Conservation (phyloP, 2,888 invertebrate genomes). For the Monoplex corrugatus region DNA sequence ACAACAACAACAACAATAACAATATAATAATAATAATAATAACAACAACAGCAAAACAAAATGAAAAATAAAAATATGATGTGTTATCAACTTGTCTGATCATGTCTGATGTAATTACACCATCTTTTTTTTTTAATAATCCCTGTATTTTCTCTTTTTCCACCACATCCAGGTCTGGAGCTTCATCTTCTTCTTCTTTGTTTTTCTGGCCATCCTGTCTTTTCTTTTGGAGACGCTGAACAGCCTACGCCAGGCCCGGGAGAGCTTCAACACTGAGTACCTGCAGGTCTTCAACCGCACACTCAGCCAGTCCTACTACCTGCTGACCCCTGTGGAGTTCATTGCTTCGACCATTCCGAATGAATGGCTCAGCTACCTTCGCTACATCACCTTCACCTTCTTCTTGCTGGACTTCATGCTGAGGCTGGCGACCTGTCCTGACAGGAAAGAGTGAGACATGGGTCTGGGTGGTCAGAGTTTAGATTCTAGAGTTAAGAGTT, state of each 20-base stretch:
- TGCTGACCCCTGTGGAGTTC: background rate
- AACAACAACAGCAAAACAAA: too few species aligned
- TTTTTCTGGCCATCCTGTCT: background rate
- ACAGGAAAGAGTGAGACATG: background rate
- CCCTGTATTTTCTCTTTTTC: background rate
- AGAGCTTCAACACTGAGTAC: background rate
- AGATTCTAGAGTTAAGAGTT: too few species aligned
- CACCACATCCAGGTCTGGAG: background rate
- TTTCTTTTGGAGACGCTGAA: background rate
- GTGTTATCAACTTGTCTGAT: too few species aligned
- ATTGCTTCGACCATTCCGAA: background rate
- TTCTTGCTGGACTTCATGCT: background rate
- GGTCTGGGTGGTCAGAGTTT: too few species aligned
- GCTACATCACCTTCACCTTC: background rate
- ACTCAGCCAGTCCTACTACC: background rate
- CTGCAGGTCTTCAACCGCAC: background rate
- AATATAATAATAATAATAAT: too few species aligned
- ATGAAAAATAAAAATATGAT: too few species aligned
- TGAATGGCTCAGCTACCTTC: background rate
- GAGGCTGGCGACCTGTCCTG: background rate
- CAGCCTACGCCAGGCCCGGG: background rate
- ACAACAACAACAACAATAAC: too few species aligned
- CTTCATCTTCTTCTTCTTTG: background rate
- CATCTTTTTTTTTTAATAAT: too few species aligned
- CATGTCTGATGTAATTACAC: too few species aligned